Conservation (phyloP, 2,113 vertebrate genomes). For the Gobius niger region DNA sequence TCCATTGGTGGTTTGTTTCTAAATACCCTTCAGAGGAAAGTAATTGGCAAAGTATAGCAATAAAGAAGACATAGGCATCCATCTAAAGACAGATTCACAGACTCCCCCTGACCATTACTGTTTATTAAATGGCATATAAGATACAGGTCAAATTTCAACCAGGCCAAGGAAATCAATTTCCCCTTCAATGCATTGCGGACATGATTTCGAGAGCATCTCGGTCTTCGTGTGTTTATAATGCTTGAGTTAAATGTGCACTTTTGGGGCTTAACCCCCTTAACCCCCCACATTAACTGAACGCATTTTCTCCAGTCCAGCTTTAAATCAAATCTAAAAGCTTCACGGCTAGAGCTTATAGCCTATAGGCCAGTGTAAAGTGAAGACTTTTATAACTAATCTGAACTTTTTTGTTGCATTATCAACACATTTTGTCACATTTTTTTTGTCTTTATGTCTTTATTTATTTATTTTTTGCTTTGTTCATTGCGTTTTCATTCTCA, state of each 20-base stretch:
- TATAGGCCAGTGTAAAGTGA: too few relatives aligned
- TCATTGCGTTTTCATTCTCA: too few relatives aligned
- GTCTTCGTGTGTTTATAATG: slow-evolving; percentile 22
- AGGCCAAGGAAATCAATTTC: slow-evolving; percentile 48
- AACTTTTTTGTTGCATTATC: too few relatives aligned
- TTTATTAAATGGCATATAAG: slow-evolving; percentile 27
- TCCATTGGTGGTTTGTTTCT: neutral
- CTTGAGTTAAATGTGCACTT: neutral
- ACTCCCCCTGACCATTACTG: slow-evolving; percentile 15
- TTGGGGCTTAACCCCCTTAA: too few relatives aligned
- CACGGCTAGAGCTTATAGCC: too few relatives aligned
- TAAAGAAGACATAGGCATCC: slow-evolving; percentile 7
- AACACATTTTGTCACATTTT: too few relatives aligned
- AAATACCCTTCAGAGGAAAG: slow-evolving; percentile 31
- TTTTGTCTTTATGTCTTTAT: too few relatives aligned
- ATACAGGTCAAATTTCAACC: slow-evolving; percentile 20
- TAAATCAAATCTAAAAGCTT: too few relatives aligned
- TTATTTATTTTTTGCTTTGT: too few relatives aligned
- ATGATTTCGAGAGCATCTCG: slow-evolving; percentile 17
- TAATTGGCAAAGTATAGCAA: slow-evolving; percentile 41
- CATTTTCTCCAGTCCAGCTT: too few relatives aligned
- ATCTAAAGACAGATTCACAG: slow-evolving; percentile 33
- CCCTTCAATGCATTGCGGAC: slow-evolving; percentile 34
- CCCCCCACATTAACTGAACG: too few relatives aligned
- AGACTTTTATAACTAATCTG: too few relatives aligned